Percentiles rank a stretch among this genome's conserved stretches.
phyloP scores from a whole-genome alignment of 2,888 invertebrate species.

The Dione vanillae region DNA sequence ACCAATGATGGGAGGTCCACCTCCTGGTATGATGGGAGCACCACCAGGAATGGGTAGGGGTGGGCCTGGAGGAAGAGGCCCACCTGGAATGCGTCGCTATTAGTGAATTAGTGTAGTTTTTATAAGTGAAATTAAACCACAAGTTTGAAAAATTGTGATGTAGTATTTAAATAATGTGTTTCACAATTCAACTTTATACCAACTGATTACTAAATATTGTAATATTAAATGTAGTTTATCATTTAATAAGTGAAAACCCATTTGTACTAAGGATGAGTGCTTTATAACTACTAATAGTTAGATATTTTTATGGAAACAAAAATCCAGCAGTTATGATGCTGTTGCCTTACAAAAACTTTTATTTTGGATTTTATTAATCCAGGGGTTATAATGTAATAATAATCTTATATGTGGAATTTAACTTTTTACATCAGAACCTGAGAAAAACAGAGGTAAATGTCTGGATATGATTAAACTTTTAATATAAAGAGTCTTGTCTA shows the following conservation, averaged over 20 bases:
- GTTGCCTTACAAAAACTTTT: slow-evolving; percentile 3
- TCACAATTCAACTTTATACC: slow-evolving; percentile 19
- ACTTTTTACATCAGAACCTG: background rate
- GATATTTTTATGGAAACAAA: slow-evolving; percentile 1
- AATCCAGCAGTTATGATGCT: background rate
- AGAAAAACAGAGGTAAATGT: background rate
- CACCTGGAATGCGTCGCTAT: slow-evolving; percentile 88
- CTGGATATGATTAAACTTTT: slow-evolving; percentile 1
- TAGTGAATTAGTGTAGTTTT: slow-evolving; percentile 52
- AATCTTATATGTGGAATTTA: background rate
- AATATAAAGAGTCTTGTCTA: background rate
- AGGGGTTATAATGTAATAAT: background rate
- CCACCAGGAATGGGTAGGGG: slow-evolving; percentile 93
- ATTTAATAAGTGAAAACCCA: slow-evolving; percentile 11
- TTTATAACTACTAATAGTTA: slow-evolving; percentile 1
- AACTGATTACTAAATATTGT: slow-evolving; percentile 25
- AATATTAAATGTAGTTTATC: slow-evolving; percentile 27
- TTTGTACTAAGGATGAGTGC: slow-evolving; percentile 1
- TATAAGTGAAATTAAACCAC: slow-evolving; percentile 26
- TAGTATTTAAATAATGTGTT: slow-evolving; percentile 8
- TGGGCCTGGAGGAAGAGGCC: slow-evolving; percentile 87
- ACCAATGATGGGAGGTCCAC: slow-evolving; percentile 90
- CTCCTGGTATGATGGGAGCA: slow-evolving; percentile 93
- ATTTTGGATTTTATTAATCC: background rate
- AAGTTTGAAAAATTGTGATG: slow-evolving; percentile 24